These are phyloP conservation scores for Lophius americanus DNA, from an alignment of 2,797 vertebrate species.

Conservation along the genomic window DNA sequence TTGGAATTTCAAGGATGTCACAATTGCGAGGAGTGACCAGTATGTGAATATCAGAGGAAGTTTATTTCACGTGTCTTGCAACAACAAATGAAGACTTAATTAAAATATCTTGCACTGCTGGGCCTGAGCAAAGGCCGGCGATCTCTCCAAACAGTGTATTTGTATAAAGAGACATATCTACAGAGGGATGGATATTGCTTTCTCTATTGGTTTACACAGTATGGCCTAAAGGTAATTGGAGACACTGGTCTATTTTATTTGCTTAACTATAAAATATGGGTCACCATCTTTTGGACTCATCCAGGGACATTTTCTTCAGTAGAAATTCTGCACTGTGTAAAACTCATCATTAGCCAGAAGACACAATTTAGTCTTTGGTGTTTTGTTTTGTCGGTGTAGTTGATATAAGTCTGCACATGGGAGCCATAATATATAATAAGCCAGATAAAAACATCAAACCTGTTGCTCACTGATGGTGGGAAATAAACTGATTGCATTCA, in stretches of 20 bases:
- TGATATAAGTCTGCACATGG: slow-evolving; percentile 26
- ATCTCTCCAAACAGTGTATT: slow-evolving; percentile 63
- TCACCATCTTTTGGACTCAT: slow-evolving; percentile 35
- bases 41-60: slow-evolving; percentile 34
- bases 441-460: slow-evolving; percentile 57
- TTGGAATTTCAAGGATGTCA: slow-evolving; percentile 19
- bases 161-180: slow-evolving; percentile 66
- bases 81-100: slow-evolving; percentile 75
- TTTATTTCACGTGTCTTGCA: slow-evolving; percentile 69
- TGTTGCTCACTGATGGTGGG: slow-evolving; percentile 57
- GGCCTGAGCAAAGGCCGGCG: slow-evolving; percentile 44
- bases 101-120: slow-evolving; percentile 54
- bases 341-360: slow-evolving; percentile 26
- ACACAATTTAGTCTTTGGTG: slow-evolving; percentile 34
- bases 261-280: slow-evolving; percentile 45
- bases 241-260: slow-evolving; percentile 44
- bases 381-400: slow-evolving; percentile 15
- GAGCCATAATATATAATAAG: slow-evolving; percentile 37
- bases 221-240: slow-evolving; percentile 21
- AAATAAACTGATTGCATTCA: slow-evolving; percentile 45
- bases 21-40: slow-evolving; percentile 37
- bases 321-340: slow-evolving; percentile 15
- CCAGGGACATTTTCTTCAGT: slow-evolving; percentile 10
- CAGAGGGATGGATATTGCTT: slow-evolving; percentile 37
- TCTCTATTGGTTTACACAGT: slow-evolving; percentile 43